phyloP scores from a whole-genome alignment of 2,888 invertebrate genomes.

The Andrena trimmerana region DNA sequence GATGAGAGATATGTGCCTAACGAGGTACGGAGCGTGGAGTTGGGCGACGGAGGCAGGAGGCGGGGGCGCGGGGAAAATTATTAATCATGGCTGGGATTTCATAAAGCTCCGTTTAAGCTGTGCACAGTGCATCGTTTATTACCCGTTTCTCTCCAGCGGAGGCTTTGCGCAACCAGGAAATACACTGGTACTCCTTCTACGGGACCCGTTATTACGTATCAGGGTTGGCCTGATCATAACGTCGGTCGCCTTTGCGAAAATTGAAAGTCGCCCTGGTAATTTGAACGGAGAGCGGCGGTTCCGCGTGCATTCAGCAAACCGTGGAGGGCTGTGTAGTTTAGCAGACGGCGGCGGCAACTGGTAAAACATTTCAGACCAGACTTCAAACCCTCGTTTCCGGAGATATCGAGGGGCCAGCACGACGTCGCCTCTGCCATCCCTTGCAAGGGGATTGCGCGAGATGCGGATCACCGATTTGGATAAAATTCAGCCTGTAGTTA shows the following conservation, averaged over 20 bases:
- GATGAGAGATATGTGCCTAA: constrained; percentile 71
- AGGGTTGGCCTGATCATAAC: constrained; percentile 50
- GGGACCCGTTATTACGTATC: constrained; percentile 58
- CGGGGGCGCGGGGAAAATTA: constrained; percentile 77
- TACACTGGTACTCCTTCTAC: constrained; percentile 68
- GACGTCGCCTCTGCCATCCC: neutral
- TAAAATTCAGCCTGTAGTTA: no score
- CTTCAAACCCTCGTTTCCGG: constrained; percentile 39
- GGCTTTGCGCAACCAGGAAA: constrained; percentile 74
- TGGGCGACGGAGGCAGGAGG: constrained; percentile 3
- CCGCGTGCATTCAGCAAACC: constrained; percentile 41
- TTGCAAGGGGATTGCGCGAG: no score
- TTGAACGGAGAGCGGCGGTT: constrained; percentile 15
- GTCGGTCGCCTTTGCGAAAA: constrained; percentile 38
- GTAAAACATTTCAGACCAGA: constrained; percentile 15
- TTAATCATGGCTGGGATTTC: constrained; percentile 83
- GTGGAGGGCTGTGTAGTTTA: constrained; percentile 13
- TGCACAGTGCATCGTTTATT: constrained; percentile 81
- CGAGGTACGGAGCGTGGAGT: constrained; percentile 64
- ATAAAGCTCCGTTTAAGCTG: constrained; percentile 82
- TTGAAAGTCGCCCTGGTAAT: constrained; percentile 37
- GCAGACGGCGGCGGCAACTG: constrained; percentile 12
- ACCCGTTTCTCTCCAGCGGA: constrained; percentile 72
- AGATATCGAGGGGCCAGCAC: constrained; percentile 15
- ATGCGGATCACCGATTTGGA: no score